Conservation (phyloP, 92 coral and sea anemone genomes). For the Epizoanthus ramosus region DNA sequence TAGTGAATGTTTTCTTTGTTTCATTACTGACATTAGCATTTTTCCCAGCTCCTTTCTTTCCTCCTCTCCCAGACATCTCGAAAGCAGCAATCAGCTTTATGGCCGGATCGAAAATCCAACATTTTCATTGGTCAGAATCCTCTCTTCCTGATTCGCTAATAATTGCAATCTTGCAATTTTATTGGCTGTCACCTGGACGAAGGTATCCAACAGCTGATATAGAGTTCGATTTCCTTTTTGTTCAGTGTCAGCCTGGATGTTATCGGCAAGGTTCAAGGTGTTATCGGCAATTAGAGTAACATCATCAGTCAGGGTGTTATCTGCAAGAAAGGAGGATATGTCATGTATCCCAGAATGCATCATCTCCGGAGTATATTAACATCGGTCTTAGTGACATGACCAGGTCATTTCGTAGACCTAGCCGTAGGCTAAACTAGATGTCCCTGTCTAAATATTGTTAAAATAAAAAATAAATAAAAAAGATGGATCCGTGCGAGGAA, state of each 20-base stretch:
- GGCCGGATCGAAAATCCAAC: constrained; percentile 10
- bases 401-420: neutral
- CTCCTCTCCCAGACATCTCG: constrained; percentile 20
- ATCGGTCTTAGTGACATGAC: neutral
- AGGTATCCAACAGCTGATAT: too few relatives aligned
- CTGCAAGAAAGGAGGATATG: too few relatives aligned
- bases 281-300: too few relatives aligned
- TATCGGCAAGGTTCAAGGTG: too few relatives aligned
- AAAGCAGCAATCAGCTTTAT: constrained; percentile 4
- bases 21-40: constrained; percentile 6
- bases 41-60: constrained; percentile 11
- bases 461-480: too few relatives aligned
- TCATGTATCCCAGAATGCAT: too few relatives aligned
- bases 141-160: constrained; percentile 22
- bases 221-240: too few relatives aligned
- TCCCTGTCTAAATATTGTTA: too few relatives aligned
- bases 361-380: neutral
- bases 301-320: too few relatives aligned
- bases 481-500: neutral
- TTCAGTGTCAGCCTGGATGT: too few relatives aligned
- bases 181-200: constrained; percentile 12
- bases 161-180: constrained; percentile 30
- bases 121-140: constrained; percentile 8
- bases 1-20: constrained; percentile 24
- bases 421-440: too few relatives aligned